Conservation (phyloP, 2,797 vertebrate genomes). For the Babyrousa celebensis region DNA sequence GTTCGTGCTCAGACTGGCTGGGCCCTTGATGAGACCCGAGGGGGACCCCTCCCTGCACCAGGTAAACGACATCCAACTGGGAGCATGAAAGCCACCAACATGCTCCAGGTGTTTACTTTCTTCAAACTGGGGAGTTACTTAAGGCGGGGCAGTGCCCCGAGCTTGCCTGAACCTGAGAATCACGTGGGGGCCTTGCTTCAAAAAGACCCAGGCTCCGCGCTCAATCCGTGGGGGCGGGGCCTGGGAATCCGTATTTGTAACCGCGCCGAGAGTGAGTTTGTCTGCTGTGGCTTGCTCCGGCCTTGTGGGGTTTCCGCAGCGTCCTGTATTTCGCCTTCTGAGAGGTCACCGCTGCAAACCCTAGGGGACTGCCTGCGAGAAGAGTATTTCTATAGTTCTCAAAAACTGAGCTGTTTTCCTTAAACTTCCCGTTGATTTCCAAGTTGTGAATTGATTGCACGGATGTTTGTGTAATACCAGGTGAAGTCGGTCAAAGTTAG, state of each 20-base stretch:
- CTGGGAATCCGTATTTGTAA: neutral
- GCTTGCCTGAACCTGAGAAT: conserved; percentile 78
- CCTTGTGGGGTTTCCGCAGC: neutral
- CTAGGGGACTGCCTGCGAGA: neutral
- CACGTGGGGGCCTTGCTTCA: neutral
- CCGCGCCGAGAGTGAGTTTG: accelerated
- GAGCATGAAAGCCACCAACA: neutral
- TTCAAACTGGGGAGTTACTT: neutral
- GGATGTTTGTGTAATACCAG: neutral
- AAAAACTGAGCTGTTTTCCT: neutral
- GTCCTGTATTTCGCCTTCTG: accelerated
- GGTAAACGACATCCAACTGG: neutral
- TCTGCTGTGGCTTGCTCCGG: accelerated
- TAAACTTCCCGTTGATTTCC: neutral
- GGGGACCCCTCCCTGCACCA: neutral
- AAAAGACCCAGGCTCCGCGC: neutral
- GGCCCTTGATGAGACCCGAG: conserved; percentile 57
- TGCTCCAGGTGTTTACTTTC: conserved; percentile 62
- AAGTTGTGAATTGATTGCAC: neutral
- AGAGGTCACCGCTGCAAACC: neutral
- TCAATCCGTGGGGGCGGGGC: neutral
- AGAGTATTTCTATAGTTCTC: neutral
- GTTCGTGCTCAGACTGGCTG: conserved; percentile 78
- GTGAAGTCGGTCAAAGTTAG: neutral
- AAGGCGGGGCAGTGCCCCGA: conserved; percentile 28